These are phyloP conservation scores for Plutella xylostella DNA, from an alignment of 2,888 invertebrate genomes.

Conservation along the genomic window DNA sequence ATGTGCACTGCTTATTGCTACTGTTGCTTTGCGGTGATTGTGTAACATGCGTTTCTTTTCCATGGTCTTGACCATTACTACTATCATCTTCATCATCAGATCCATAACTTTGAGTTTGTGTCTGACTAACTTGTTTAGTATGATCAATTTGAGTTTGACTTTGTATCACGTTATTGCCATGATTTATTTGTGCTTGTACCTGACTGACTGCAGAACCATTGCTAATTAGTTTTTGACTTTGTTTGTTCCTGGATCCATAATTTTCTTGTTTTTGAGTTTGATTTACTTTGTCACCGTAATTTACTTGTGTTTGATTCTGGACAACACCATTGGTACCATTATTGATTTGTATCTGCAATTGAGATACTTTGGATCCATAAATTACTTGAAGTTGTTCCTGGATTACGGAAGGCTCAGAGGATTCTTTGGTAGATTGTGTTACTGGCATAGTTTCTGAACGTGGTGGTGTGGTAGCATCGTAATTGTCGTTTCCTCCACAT, in stretches of 20 bases:
- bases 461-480: slow-evolving; percentile 3
- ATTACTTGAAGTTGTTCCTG: slow-evolving; percentile 34
- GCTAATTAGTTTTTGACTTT: slow-evolving; percentile 37
- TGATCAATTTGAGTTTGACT: slow-evolving; percentile 41
- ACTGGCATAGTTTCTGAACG: too few relatives aligned
- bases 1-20: slow-evolving; percentile 23
- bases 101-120: slow-evolving; percentile 29
- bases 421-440: background rate
- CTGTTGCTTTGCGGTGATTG: slow-evolving; percentile 4
- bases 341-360: slow-evolving; percentile 36
- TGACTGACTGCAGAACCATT: slow-evolving; percentile 33
- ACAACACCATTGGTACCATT: slow-evolving; percentile 24
- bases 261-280: slow-evolving; percentile 15
- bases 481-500: slow-evolving; percentile 31
- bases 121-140: slow-evolving; percentile 34
- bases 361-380: slow-evolving; percentile 30
- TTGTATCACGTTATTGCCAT: slow-evolving; percentile 31
- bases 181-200: slow-evolving; percentile 34
- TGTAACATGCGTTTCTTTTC: slow-evolving; percentile 10
- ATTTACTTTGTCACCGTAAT: slow-evolving; percentile 26
- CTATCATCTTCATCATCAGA: slow-evolving; percentile 7
- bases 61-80: background rate
- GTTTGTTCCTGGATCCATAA: slow-evolving; percentile 18
- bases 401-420: slow-evolving; percentile 17
- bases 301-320: slow-evolving; percentile 40